Evolutionary conservation across 2,888 invertebrate genomes (phyloP).

Genomic region (Ptilodon capucinus): DNA sequence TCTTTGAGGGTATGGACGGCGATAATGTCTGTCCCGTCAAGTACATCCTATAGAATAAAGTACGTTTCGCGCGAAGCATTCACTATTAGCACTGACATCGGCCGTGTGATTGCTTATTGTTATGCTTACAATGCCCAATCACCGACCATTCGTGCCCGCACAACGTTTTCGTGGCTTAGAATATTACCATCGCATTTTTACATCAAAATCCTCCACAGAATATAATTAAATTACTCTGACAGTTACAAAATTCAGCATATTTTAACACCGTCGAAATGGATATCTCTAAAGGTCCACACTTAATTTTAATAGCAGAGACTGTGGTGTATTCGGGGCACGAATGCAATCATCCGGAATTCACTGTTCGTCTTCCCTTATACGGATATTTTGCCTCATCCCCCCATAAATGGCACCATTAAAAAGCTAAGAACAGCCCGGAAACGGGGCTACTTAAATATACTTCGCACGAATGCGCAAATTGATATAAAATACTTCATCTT

Average conservation of each 20-base stretch:
- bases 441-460: slow-evolving; percentile 72
- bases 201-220: slow-evolving; percentile 24
- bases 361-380: slow-evolving; percentile 59
- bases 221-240: slow-evolving; percentile 18
- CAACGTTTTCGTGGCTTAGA: slow-evolving; percentile 47
- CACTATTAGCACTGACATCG: slow-evolving; percentile 49
- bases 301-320: slow-evolving; percentile 38
- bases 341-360: slow-evolving; percentile 56
- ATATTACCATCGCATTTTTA: slow-evolving; percentile 32
- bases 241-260: slow-evolving; percentile 23
- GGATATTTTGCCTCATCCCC: slow-evolving; percentile 61
- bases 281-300: slow-evolving; percentile 24
- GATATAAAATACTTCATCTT: slow-evolving; percentile 76
- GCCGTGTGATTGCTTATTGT: slow-evolving; percentile 72
- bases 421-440: slow-evolving; percentile 61
- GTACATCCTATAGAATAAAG: slow-evolving; percentile 47
- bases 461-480: slow-evolving; percentile 76
- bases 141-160: slow-evolving; percentile 48
- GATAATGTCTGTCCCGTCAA: slow-evolving; percentile 18
- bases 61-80: slow-evolving; percentile 43
- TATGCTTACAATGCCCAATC: slow-evolving; percentile 69
- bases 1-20: background rate
- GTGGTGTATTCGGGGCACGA: slow-evolving; percentile 51
- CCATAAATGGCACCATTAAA: slow-evolving; percentile 73
- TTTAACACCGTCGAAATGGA: slow-evolving; percentile 28